Conservation (phyloP, 2,797 vertebrate genomes). For the Philypnodon macrostomus region DNA sequence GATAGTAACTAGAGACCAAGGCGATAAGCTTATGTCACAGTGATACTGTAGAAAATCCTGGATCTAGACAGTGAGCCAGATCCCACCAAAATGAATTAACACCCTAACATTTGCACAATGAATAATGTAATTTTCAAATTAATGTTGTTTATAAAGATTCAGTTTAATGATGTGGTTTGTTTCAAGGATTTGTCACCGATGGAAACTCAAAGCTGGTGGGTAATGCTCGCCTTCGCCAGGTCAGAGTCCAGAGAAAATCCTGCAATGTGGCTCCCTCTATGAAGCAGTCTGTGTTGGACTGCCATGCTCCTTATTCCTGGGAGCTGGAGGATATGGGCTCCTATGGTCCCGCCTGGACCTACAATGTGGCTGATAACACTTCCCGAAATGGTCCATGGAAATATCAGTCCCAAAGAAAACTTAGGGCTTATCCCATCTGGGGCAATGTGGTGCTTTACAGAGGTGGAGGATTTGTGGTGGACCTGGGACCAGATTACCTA, state of each 20-base stretch:
- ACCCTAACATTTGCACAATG: no score
- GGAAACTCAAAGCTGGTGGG: slow-evolving; percentile 94
- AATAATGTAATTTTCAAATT: no score
- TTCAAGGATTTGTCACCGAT: slow-evolving; percentile 91
- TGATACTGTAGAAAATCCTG: no score
- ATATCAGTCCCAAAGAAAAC: slow-evolving; percentile 84
- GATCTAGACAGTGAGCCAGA: no score
- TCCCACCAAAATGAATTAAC: no score
- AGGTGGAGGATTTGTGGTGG: slow-evolving; percentile 88
- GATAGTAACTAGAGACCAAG: no score
- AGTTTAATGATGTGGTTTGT: not conserved
- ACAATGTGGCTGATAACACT: slow-evolving; percentile 42
- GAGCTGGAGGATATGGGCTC: slow-evolving; percentile 83
- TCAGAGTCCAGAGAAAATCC: slow-evolving; percentile 82
- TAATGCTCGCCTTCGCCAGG: slow-evolving; percentile 87
- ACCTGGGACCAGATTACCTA: slow-evolving; percentile 80
- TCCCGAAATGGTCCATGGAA: slow-evolving; percentile 76
- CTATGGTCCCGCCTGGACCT: slow-evolving; percentile 84
- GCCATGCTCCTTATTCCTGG: slow-evolving; percentile 82
- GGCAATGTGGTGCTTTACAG: slow-evolving; percentile 84
- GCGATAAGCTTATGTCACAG: no score
- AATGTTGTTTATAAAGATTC: no score
- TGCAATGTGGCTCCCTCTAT: slow-evolving; percentile 75
- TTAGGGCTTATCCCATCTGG: slow-evolving; percentile 82
- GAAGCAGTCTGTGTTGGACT: slow-evolving; percentile 66